These are phyloP conservation scores for Whitmania pigra DNA, from an alignment of 1,140 invertebrate genomes.

Conservation along the genomic window DNA sequence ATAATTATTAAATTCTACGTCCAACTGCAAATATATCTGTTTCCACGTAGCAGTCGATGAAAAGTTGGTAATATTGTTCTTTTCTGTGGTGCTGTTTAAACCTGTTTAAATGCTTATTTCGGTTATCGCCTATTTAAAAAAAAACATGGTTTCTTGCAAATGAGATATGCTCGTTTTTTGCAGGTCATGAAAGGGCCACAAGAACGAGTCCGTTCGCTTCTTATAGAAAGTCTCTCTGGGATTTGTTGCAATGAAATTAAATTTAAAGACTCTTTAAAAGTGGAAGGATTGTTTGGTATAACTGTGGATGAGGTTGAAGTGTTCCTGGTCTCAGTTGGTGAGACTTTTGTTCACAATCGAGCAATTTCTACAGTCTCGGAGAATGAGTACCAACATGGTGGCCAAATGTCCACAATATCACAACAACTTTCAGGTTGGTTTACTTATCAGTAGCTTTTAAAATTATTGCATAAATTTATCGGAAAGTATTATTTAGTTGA, in stretches of 20 bases:
- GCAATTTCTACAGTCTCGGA: neutral
- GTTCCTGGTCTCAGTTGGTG: conserved; percentile 11
- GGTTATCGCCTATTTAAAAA: neutral
- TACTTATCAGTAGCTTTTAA: neutral
- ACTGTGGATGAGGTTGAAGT: conserved; percentile 19
- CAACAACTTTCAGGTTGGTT: conserved; percentile 11
- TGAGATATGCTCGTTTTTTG: neutral
- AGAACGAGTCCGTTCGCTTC: conserved; percentile 18
- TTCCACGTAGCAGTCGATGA: no score
- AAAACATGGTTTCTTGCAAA: neutral
- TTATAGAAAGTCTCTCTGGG: conserved; percentile 14
- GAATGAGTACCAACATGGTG: neutral
- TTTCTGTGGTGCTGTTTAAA: neutral
- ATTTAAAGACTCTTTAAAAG: conserved; percentile 3
- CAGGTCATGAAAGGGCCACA: conserved; percentile 13
- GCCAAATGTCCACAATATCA: conserved; percentile 3
- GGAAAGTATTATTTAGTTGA: neutral
- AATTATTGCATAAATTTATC: neutral
- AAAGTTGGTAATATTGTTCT: neutral
- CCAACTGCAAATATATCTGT: no score
- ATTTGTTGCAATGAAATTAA: conserved; percentile 15
- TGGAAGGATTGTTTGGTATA: conserved; percentile 16
- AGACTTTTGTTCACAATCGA: conserved; percentile 6
- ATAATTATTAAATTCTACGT: neutral
- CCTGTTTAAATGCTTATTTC: neutral